Conservation (phyloP, 2,888 invertebrate genomes). For the Apomyelois bistriatella region DNA sequence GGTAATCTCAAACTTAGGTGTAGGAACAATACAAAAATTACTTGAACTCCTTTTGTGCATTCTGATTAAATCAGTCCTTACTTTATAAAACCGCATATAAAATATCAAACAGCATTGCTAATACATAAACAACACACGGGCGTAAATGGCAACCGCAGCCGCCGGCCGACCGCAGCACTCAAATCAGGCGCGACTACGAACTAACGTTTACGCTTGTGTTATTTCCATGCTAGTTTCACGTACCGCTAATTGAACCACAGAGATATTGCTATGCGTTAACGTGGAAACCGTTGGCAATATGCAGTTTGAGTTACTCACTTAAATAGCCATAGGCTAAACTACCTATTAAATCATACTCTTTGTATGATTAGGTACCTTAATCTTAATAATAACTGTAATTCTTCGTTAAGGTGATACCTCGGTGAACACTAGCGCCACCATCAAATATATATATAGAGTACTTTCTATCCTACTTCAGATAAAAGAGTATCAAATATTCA, state of each 20-base stretch:
- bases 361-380: no score
- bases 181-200: not conserved
- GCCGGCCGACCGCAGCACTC: not conserved
- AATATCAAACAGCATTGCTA: not conserved
- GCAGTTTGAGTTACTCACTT: not conserved
- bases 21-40: no score
- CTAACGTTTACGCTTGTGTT: conserved; percentile 1
- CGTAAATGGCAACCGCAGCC: not conserved
- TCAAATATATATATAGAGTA: no score
- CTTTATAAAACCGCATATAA: not conserved
- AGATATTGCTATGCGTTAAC: not conserved
- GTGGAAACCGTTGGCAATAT: not conserved
- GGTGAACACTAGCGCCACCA: no score
- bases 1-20: no score
- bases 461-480: no score
- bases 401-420: no score
- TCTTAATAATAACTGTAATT: no score
- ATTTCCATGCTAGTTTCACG: not conserved
- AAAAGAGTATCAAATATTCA: no score
- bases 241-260: not conserved
- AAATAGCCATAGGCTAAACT: no score
- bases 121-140: conserved; percentile 7
- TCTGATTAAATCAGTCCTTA: not conserved
- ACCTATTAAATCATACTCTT: no score
- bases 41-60: no score